phyloP scores from a whole-genome alignment of 2,113 vertebrate species.

The Lucifuga dentata region DNA sequence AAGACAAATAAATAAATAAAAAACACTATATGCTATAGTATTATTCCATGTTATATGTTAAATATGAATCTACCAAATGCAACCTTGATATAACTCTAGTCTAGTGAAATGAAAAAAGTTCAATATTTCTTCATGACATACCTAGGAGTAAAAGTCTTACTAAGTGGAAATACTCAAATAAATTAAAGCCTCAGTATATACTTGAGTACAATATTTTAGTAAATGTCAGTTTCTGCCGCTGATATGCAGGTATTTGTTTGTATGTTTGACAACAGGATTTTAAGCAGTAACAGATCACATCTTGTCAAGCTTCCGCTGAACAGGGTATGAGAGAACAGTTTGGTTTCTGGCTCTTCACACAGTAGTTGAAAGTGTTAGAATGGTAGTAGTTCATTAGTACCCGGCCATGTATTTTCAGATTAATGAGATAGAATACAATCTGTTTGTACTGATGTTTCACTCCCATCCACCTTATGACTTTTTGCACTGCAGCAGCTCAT shows the following conservation, averaged over 20 bases:
- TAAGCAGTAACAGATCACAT: constrained; percentile 97
- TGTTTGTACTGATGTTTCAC: not conserved
- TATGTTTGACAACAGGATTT: constrained; percentile 86
- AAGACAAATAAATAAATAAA: no score
- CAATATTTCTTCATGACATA: no score
- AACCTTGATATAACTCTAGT: no score
- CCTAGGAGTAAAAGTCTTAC: no score
- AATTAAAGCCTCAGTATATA: no score
- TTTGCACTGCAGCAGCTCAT: constrained; percentile 90
- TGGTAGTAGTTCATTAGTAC: not conserved
- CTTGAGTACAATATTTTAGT: not conserved
- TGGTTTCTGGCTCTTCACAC: not conserved
- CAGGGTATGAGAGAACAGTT: constrained; percentile 85
- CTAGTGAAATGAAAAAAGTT: no score
- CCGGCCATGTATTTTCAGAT: no score
- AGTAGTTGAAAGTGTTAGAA: constrained; percentile 6
- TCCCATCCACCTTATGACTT: constrained; percentile 23
- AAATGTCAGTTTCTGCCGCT: constrained; percentile 8
- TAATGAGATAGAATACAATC: not conserved
- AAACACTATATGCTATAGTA: no score
- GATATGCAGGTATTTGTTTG: constrained; percentile 32
- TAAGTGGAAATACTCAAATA: no score
- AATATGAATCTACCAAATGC: no score
- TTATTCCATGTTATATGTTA: no score
- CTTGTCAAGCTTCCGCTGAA: constrained; percentile 96